These are phyloP conservation scores for Ceriagrion tenellum DNA, from an alignment of 2,888 invertebrate genomes.

Conservation along the genomic window DNA sequence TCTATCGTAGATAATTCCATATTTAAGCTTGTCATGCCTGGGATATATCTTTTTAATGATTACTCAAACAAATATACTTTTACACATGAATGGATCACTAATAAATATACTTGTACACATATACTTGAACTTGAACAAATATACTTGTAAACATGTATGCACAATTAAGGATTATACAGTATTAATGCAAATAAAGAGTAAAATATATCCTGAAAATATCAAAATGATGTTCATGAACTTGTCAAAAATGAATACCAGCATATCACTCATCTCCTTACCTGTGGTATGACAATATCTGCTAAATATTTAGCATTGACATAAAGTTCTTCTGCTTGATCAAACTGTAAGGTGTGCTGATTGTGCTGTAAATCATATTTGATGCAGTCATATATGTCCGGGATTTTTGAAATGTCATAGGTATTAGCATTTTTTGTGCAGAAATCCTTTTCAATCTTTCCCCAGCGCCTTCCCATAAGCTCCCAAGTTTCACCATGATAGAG, in stretches of 20 bases:
- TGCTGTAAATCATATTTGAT: constrained; percentile 99
- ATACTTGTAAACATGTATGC: no score
- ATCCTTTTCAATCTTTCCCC: constrained; percentile 99
- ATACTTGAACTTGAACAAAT: no score
- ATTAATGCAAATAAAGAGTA: no score
- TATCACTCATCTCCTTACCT: constrained; percentile 80
- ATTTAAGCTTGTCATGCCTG: no score
- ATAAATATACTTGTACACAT: no score
- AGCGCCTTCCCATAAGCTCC: constrained; percentile 98
- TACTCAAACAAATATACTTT: no score
- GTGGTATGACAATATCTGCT: constrained; percentile 99
- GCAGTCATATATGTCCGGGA: constrained; percentile 99
- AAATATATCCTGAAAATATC: not conserved
- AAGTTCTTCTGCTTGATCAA: constrained; percentile 93
- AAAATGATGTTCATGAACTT: not conserved
- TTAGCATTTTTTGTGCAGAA: constrained; percentile 93
- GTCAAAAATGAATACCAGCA: no score
- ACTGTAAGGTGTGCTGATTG: constrained; percentile 96
- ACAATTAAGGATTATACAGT: no score
- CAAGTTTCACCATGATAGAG: constrained; percentile 99
- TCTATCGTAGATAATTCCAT: no score
- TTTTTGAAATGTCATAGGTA: constrained; percentile 98
- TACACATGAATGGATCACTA: no score
- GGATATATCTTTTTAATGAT: no score
- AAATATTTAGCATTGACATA: constrained; percentile 98